These are phyloP conservation scores for Eubasilissa regina DNA, from an alignment of 1,140 invertebrate species.

Conservation along the genomic window DNA sequence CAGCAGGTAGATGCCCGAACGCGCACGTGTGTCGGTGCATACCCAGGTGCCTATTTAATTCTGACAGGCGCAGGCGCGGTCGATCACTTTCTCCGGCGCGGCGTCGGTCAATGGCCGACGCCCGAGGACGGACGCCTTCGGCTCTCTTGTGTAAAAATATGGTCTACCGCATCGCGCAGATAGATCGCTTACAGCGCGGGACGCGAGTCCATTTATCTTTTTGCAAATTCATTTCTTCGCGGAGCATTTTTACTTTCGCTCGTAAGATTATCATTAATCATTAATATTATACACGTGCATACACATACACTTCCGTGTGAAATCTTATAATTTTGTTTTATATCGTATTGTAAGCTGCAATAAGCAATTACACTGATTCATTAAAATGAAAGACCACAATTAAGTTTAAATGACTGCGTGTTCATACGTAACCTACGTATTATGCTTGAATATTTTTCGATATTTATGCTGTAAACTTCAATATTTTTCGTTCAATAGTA, in stretches of 20 bases:
- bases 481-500: no score
- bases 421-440: no score
- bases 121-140: slow-evolving; percentile 18
- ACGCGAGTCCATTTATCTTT: slow-evolving; percentile 22
- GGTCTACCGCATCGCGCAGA: slow-evolving; percentile 5
- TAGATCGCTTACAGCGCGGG: not conserved
- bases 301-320: not conserved
- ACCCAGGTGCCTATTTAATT: not conserved
- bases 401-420: no score
- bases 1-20: not conserved
- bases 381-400: no score
- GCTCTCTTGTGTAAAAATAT: slow-evolving; percentile 16
- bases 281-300: not conserved
- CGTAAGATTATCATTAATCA: not conserved
- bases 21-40: no score
- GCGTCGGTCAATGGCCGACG: slow-evolving; percentile 16
- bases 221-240: not conserved
- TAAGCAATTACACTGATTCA: no score
- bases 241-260: not conserved
- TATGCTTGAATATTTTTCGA: no score
- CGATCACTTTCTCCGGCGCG: slow-evolving; percentile 17
- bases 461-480: no score
- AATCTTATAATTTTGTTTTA: no score
- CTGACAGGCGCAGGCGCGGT: slow-evolving; percentile 3
- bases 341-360: no score